Conservation (phyloP, 2,113 vertebrate species). For the Stigmatopora argus region DNA sequence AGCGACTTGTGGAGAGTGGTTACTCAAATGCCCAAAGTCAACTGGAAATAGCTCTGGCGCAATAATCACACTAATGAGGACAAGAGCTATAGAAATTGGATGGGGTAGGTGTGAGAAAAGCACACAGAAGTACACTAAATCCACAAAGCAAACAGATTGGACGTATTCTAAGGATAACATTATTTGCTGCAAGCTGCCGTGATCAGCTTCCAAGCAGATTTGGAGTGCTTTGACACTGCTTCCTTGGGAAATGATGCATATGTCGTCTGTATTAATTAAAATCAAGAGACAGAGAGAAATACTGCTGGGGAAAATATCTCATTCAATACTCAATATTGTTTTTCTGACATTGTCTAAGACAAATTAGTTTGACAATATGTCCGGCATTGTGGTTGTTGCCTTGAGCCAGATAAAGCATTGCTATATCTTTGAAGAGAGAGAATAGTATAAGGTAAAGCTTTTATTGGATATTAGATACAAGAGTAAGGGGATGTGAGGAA, state of each 20-base stretch:
- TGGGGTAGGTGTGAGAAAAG: background rate
- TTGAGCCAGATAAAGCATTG: no score
- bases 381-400: no score
- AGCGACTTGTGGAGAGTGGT: no score
- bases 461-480: no score
- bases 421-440: no score
- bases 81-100: background rate
- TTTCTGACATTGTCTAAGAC: background rate
- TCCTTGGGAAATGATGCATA: background rate
- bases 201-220: constrained; percentile 5
- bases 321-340: background rate
- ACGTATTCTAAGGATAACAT: constrained; percentile 2
- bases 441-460: no score
- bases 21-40: background rate
- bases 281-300: background rate
- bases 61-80: background rate
- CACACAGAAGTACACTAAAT: background rate
- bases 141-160: background rate
- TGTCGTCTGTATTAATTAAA: background rate
- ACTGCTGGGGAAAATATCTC: background rate
- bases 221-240: background rate
- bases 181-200: constrained; percentile 1
- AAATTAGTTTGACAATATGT: no score
- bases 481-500: background rate
- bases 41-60: background rate